A percentile compares a stretch with the other conserved stretches of the same genome.
Evolutionary conservation across 2,113 vertebrate genomes (phyloP).

Genomic region (Ammodytes dubius): DNA sequence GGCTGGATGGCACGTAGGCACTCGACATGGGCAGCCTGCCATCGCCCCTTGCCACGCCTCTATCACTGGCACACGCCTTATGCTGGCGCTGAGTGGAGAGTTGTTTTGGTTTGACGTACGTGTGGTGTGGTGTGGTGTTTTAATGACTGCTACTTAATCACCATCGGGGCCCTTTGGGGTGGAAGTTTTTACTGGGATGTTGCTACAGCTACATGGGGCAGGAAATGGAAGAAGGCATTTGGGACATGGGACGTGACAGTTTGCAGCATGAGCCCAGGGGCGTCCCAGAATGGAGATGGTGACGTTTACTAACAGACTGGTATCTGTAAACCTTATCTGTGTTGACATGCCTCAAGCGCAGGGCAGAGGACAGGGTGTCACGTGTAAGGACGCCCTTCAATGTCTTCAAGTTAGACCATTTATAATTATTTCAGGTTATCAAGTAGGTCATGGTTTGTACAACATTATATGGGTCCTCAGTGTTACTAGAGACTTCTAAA

Average conservation of each 20-base stretch:
- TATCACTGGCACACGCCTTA: slow-evolving; percentile 54
- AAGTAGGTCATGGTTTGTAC: no score
- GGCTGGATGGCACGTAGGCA: slow-evolving; percentile 76
- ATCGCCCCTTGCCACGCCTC: slow-evolving; percentile 47
- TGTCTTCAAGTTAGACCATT: neutral
- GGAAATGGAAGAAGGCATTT: slow-evolving; percentile 49
- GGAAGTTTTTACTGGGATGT: slow-evolving; percentile 36
- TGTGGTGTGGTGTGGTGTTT: slow-evolving; percentile 64
- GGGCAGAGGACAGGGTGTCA: no score
- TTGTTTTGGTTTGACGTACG: slow-evolving; percentile 74
- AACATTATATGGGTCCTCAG: no score
- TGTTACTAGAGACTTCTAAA: no score
- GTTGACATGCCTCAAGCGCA: neutral
- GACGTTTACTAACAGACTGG: neutral
- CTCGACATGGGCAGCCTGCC: slow-evolving; percentile 57
- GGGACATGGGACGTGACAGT: slow-evolving; percentile 61
- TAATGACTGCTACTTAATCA: slow-evolving; percentile 73
- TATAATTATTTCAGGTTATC: neutral
- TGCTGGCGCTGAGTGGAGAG: slow-evolving; percentile 47
- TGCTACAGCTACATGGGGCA: slow-evolving; percentile 26
- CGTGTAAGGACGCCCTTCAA: neutral
- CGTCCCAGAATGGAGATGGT: slow-evolving; percentile 21
- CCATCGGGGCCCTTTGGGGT: slow-evolving; percentile 52
- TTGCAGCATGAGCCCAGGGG: slow-evolving; percentile 49
- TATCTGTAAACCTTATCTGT: neutral